Conservation (phyloP, 1,140 invertebrate genomes). For the Mylabris phalerata region DNA sequence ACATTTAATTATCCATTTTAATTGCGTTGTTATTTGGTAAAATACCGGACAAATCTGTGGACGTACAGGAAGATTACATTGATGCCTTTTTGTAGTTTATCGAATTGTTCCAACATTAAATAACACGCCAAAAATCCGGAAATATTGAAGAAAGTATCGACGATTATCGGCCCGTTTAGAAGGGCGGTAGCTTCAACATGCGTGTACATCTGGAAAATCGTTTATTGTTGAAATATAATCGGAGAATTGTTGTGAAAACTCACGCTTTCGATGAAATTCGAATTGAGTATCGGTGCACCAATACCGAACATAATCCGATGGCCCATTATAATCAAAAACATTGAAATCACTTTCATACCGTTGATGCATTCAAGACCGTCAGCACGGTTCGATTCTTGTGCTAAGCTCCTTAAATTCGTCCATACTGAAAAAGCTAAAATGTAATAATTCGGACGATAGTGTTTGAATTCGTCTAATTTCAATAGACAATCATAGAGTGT, state of each 20-base stretch:
- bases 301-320: constrained; percentile 57
- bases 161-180: constrained; percentile 55
- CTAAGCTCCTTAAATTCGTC: constrained; percentile 52
- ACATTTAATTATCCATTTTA: background rate
- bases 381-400: constrained; percentile 46
- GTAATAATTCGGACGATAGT: constrained; percentile 33
- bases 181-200: constrained; percentile 43
- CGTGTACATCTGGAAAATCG: constrained; percentile 24
- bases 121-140: constrained; percentile 61
- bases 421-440: constrained; percentile 51
- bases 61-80: constrained; percentile 55
- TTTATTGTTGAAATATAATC: background rate
- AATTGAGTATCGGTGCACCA: constrained; percentile 56
- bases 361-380: constrained; percentile 54
- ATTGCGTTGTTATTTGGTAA: background rate
- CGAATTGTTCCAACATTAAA: constrained; percentile 55
- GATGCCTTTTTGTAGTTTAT: constrained; percentile 51
- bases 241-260: constrained; percentile 4
- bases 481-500: constrained; percentile 10
- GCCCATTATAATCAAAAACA: constrained; percentile 57
- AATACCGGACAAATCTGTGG: constrained; percentile 54
- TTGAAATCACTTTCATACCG: constrained; percentile 57
- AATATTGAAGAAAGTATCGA: constrained; percentile 66
- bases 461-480: constrained; percentile 10
- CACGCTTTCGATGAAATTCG: constrained; percentile 54